Evolutionary conservation across 1,140 invertebrate genomes (phyloP), one percentile per base, ranked within the genome.

Genomic region (Harpegnathos saltator): DNA sequence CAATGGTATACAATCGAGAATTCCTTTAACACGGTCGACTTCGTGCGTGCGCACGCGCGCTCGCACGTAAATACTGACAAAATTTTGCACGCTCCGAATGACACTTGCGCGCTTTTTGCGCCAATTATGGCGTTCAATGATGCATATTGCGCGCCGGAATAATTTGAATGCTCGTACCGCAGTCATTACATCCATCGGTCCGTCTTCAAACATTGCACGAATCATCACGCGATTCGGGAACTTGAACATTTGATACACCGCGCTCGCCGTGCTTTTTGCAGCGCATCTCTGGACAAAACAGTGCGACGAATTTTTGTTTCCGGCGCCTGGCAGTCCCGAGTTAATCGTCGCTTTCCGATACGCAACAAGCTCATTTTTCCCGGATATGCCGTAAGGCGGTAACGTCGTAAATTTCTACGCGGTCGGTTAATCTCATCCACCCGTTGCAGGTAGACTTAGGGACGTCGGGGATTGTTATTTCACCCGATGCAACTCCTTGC

Each of bases 401-500:
- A 69, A 58, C 65, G 33, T 33, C 33, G 58, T 80, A 56, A 69
- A 69, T 80, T 78, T 80, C 24, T 33, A 15, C 52, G 22, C 33
- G 33, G 54, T 71, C 54, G 26, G 48, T 80, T 80, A 80, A 80
- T 80, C 75, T 80, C 33, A 38, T 19, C 52, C 22, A 69, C 33
- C 75, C 38, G 54, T 80, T 71, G 65, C 75, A 69, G 50, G 29
- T 78, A 78, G 33, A 69, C 38, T 58, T 71, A 80, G 14, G 26
- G 63, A 80, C 33, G 75, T 69, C 65, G 54, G 33, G 65, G 52
- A 71, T 69, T 80, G 65, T 80, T 80, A 80, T 80, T 80, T 80
- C 75, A 48, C 71, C 22, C 52, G 52, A 78, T 44, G 62, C 33
- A 56, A 38, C 74, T 29, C 44, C 38, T 82, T 14, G 22, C 14